A percentile compares a stretch with the other conserved stretches of the same genome.
phyloP scores from a whole-genome alignment of 2,888 invertebrate species.

The Aspidiotus rigidus region DNA sequence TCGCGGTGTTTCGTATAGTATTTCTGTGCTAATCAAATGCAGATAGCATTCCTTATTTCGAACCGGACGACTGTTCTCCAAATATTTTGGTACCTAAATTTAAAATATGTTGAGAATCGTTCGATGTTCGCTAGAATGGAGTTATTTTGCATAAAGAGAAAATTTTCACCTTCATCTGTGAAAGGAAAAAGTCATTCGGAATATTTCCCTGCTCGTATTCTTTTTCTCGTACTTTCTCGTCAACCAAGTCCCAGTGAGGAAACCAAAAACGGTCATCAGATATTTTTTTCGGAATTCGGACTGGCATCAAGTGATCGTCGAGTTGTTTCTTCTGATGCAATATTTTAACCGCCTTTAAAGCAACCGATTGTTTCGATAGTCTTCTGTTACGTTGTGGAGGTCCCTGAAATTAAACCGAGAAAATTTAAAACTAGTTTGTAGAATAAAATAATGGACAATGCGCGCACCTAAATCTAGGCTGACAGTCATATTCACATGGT shows the following conservation, averaged over 20 bases:
- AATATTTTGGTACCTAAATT: constrained; percentile 48
- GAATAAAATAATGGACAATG: constrained; percentile 18
- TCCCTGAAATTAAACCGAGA: constrained; percentile 47
- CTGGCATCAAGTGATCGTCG: constrained; percentile 60
- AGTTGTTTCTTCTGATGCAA: constrained; percentile 66
- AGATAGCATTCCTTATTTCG: constrained; percentile 45
- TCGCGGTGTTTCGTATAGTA: constrained; percentile 46
- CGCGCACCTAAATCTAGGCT: background rate
- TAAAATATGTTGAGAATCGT: background rate
- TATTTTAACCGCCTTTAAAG: constrained; percentile 61
- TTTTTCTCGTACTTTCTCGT: constrained; percentile 36
- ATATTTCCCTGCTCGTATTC: too few relatives aligned
- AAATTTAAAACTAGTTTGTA: constrained; percentile 4
- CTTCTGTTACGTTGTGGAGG: constrained; percentile 49
- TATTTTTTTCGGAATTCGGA: constrained; percentile 41
- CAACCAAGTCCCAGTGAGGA: constrained; percentile 50
- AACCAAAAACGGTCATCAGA: constrained; percentile 51
- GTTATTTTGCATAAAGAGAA: too few relatives aligned
- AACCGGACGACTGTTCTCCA: constrained; percentile 44
- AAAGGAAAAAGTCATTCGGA: too few relatives aligned
- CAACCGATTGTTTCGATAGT: constrained; percentile 71
- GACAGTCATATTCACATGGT: too few relatives aligned
- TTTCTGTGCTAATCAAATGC: constrained; percentile 53
- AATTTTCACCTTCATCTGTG: too few relatives aligned
- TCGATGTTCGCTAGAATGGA: too few relatives aligned